Evolutionary conservation across 2,113 vertebrate species (phyloP).

Genomic region (Rhinoderma darwinii): DNA sequence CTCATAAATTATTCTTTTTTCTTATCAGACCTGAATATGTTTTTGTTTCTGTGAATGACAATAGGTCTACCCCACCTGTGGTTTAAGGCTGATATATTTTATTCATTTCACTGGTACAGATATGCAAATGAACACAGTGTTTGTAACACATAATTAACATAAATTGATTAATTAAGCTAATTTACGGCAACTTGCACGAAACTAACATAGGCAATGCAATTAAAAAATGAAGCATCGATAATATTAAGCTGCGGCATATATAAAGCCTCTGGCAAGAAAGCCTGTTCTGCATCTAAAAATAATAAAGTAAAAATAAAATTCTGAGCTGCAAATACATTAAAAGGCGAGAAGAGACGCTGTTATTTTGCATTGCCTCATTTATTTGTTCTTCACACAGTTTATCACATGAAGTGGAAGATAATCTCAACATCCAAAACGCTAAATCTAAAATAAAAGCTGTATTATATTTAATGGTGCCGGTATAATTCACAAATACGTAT

Average conservation of each 20-base stretch:
- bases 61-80: conserved; percentile 24
- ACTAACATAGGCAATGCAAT: conserved; percentile 44
- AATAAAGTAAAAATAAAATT: conserved; percentile 7
- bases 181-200: conserved; percentile 37
- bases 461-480: background rate
- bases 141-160: conserved; percentile 50
- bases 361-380: conserved; percentile 9
- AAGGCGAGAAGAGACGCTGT: background rate
- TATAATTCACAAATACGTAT: background rate
- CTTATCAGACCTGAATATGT: background rate
- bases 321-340: conserved; percentile 3
- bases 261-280: conserved; percentile 34
- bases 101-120: conserved; percentile 11
- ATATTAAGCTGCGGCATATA: conserved; percentile 19
- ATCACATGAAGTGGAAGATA: background rate
- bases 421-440: background rate
- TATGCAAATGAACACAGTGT: conserved; percentile 39
- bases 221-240: conserved; percentile 40
- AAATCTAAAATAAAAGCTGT: background rate
- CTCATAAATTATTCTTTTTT: background rate
- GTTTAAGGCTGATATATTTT: conserved; percentile 23
- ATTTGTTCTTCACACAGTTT: conserved; percentile 7
- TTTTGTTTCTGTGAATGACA: background rate
- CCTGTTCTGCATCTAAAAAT: conserved; percentile 22
- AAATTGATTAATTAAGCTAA: conserved; percentile 57